These are phyloP conservation scores for Melipona bicolor DNA, from an alignment of 2,888 invertebrate genomes.

Conservation along the genomic window DNA sequence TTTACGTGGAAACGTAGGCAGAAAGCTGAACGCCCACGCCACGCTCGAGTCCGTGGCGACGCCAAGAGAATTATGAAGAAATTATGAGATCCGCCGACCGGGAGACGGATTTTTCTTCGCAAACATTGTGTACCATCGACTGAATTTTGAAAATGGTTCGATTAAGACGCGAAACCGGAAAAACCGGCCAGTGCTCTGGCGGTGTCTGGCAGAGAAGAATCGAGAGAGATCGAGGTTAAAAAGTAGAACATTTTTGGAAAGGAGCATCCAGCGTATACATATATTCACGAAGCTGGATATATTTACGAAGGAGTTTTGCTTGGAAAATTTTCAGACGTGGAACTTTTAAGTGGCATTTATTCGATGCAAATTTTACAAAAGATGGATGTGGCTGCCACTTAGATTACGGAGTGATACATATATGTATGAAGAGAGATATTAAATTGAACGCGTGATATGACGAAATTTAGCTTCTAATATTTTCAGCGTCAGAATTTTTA, in stretches of 20 bases:
- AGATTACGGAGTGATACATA: not conserved
- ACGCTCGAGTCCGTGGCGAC: too few relatives aligned
- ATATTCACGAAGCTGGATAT: too few relatives aligned
- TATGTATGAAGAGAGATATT: not conserved
- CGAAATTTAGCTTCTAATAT: not conserved
- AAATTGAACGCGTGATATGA: not conserved
- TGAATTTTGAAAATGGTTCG: not conserved
- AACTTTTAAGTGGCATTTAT: not conserved
- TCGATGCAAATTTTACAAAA: not conserved
- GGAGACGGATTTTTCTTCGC: not conserved
- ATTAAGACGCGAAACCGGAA: not conserved
- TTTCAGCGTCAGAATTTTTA: not conserved
- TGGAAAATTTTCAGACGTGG: not conserved
- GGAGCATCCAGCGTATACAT: not conserved
- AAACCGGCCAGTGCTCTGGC: not conserved
- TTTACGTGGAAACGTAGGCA: not conserved
- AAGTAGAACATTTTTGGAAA: not conserved
- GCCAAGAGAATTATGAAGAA: not conserved
- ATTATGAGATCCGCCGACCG: not conserved
- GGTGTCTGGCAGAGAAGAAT: not conserved
- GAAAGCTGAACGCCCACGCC: conserved; percentile 13
- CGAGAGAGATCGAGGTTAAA: not conserved
- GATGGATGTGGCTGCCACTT: not conserved
- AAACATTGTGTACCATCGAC: not conserved
- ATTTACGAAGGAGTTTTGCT: not conserved